Conservation (phyloP, 2,797 vertebrate species). For the Phoxinus dragarum region DNA sequence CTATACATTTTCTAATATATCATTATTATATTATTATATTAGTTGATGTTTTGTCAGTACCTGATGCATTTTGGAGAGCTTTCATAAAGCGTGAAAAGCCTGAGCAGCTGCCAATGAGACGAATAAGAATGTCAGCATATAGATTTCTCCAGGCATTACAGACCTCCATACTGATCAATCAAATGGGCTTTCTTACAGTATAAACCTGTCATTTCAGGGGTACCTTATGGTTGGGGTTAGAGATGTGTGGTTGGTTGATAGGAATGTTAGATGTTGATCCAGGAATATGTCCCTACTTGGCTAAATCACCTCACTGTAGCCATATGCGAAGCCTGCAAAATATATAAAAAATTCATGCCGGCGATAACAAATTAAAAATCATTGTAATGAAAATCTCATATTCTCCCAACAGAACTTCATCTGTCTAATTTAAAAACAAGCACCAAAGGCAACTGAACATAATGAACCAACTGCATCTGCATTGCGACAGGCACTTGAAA, state of each 20-base stretch:
- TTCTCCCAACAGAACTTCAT: neutral
- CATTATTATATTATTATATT: too few relatives aligned
- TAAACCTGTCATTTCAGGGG: conserved; percentile 6
- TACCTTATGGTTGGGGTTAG: neutral
- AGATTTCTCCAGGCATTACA: neutral
- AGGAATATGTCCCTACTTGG: conserved; percentile 24
- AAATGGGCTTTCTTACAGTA: neutral
- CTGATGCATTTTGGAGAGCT: neutral
- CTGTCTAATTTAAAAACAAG: neutral
- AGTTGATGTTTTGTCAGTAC: neutral
- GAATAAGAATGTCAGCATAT: neutral
- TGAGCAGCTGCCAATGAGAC: neutral
- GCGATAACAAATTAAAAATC: conserved; percentile 14
- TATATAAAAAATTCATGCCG: neutral
- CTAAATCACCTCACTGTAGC: conserved; percentile 6
- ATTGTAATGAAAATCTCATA: conserved; percentile 23
- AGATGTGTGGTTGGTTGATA: conserved; percentile 15
- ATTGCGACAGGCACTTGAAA: neutral
- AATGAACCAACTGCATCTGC: conserved; percentile 12
- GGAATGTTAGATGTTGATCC: conserved; percentile 23
- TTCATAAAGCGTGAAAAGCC: neutral
- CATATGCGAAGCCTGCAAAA: conserved; percentile 25
- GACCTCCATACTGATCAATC: neutral
- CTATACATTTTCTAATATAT: neutral
- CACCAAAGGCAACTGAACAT: conserved; percentile 25